Evolutionary conservation across 2,888 invertebrate species (phyloP), one percentile per base, ranked within the genome.

Genomic region (Caenorhabditis becei): DNA sequence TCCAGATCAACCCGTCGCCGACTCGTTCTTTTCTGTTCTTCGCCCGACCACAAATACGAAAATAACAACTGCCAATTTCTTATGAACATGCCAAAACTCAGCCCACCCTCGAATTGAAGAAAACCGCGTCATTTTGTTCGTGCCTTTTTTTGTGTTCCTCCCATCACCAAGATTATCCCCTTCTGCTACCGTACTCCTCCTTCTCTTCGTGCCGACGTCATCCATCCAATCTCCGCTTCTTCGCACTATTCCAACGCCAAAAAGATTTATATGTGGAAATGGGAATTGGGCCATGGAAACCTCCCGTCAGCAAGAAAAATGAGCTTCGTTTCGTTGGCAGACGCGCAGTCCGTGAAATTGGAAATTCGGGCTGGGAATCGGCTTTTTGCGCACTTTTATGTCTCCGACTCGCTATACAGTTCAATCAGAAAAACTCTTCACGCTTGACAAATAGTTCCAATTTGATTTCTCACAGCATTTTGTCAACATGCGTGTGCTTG

Each of bases 291-390:
- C 51, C 70, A 53, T 70, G 41, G 61, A 61, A 61, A 70, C 70
- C 32, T 32, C 10, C 26, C 41, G 26, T 28, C 41, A 41, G 41
- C 37, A 44, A 14, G 54, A 62, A 62, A 28, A n/a, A 47, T 47
- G 28, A 28, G 47, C 41, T 3, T 41, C 41, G 10, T 41, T 41
- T 41, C 2, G 41, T 41, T 14, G 41, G 62, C 28, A 49, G 49
- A 61, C 51, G 59, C 26, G 53, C 49, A 37, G 37, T 26, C 59
- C 70, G 70, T 70, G 70, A 70, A 70, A 70, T 70, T 70, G 70
- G 32, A 51, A 51, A 65, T 54, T 44, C 24, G n/a, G 23, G 44
- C 41, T 53, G 28, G 16, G n/a, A 18, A 28, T 69, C 20, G 14
- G 26, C 16, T 26, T n/a, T 58, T 18, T 11, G 28, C 41, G 7